These are phyloP conservation scores for Coilia nasus DNA, from an alignment of 2,797 vertebrate species.

Conservation along the genomic window DNA sequence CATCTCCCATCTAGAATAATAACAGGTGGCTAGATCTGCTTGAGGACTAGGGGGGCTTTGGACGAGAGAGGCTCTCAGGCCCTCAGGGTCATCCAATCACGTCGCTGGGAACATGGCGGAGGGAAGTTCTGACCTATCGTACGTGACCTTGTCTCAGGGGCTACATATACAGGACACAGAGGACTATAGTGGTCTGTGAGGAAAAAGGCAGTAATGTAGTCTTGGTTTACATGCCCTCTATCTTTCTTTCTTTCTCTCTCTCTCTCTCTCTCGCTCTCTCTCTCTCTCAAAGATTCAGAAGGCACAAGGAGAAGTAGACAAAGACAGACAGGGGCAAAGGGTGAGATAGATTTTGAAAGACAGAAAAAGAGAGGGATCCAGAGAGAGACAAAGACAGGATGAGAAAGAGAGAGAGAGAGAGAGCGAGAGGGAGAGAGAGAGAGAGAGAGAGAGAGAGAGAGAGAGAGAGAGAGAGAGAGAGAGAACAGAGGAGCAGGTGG, in stretches of 20 bases:
- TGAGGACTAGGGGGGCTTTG: conserved; percentile 56
- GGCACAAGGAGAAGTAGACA: neutral
- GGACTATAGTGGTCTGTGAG: neutral
- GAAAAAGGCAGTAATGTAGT: neutral
- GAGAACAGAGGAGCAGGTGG: conserved; percentile 63
- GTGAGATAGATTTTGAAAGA: conserved; percentile 52
- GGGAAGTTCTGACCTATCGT: conserved; percentile 45
- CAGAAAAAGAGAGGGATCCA: neutral
- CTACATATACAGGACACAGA: conserved; percentile 49
- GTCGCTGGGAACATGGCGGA: conserved; percentile 21
- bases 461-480: neutral
- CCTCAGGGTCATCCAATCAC: conserved; percentile 35
- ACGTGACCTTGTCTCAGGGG: conserved; percentile 56
- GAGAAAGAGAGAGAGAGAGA: neutral
- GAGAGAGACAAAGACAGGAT: neutral
- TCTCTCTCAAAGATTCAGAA: neutral
- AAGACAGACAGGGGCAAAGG: conserved; percentile 35
- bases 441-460: neutral
- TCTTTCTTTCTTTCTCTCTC: no score
- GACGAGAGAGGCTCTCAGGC: conserved; percentile 38
- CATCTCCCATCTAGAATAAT: conserved; percentile 38
- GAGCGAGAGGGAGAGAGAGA: neutral
- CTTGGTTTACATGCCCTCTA: no score
- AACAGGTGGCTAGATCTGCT: conserved; percentile 60
- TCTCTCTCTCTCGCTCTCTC: no score